Conservation (phyloP, 2,113 vertebrate species). For the Grus americana region DNA sequence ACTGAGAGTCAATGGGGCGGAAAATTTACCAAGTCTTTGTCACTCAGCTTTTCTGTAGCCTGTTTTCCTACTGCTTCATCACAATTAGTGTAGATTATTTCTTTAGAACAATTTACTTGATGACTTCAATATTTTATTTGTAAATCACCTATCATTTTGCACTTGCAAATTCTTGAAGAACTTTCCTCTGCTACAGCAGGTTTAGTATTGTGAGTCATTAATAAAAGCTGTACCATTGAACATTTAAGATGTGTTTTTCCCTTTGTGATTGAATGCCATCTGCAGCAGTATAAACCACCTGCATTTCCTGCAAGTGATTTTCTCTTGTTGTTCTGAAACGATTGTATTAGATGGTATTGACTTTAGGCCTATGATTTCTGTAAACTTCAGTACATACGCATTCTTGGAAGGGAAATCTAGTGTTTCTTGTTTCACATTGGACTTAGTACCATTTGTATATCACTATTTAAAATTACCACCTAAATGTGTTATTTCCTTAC, state of each 20-base stretch:
- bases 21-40: neutral
- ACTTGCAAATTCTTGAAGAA: neutral
- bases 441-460: neutral
- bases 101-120: neutral
- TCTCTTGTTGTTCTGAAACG: neutral
- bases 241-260: neutral
- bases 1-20: neutral
- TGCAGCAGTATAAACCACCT: neutral
- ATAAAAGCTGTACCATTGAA: neutral
- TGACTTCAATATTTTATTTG: neutral
- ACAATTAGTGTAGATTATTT: neutral
- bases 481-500: neutral
- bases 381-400: neutral
- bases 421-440: neutral
- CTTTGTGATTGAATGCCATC: neutral
- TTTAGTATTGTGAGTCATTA: neutral
- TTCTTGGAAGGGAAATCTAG: neutral
- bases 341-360: neutral
- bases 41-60: neutral
- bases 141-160: neutral
- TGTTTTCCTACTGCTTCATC: neutral
- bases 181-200: neutral
- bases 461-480: neutral
- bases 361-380: neutral
- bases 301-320: neutral